Evolutionary conservation across 2,888 invertebrate species (phyloP).

Genomic region (Pemphredon lugubris): DNA sequence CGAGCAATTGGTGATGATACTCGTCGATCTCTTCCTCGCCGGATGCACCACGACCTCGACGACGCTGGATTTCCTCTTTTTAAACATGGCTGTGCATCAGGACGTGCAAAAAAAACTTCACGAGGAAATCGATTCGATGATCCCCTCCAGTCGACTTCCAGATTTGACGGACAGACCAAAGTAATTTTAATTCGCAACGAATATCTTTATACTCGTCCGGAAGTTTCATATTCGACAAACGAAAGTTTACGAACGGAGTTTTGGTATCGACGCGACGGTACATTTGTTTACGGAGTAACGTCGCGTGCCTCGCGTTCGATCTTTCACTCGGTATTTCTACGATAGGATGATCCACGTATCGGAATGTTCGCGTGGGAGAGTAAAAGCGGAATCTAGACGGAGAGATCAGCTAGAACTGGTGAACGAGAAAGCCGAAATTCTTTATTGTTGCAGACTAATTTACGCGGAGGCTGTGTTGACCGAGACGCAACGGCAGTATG

Average conservation of each 20-base stretch:
- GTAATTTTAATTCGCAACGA: slow-evolving; percentile 70
- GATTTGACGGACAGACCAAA: slow-evolving; percentile 81
- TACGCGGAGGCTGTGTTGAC: slow-evolving; percentile 81
- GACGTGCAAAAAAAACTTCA: slow-evolving; percentile 84
- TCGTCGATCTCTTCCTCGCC: slow-evolving; percentile 87
- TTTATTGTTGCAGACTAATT: slow-evolving; percentile 77
- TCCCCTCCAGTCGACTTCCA: slow-evolving; percentile 80
- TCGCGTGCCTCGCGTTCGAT: too few species aligned
- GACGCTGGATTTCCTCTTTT: slow-evolving; percentile 84
- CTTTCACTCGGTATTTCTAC: neutral
- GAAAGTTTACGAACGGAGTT: too few species aligned
- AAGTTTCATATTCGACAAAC: neutral
- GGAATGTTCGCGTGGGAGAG: slow-evolving; percentile 7
- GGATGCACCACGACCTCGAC: slow-evolving; percentile 86
- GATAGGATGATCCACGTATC: too few species aligned
- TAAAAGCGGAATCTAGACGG: slow-evolving; percentile 8
- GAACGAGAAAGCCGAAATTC: too few species aligned
- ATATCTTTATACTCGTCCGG: neutral
- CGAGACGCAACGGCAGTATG: slow-evolving; percentile 81
- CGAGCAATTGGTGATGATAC: slow-evolving; percentile 85
- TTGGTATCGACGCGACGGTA: too few species aligned
- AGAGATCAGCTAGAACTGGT: slow-evolving; percentile 1
- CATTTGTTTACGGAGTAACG: too few species aligned
- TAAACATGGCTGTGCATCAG: slow-evolving; percentile 84
- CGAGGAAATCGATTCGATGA: slow-evolving; percentile 82